These are phyloP conservation scores for Congeria kusceri DNA, from an alignment of 2,888 invertebrate species.

Conservation along the genomic window DNA sequence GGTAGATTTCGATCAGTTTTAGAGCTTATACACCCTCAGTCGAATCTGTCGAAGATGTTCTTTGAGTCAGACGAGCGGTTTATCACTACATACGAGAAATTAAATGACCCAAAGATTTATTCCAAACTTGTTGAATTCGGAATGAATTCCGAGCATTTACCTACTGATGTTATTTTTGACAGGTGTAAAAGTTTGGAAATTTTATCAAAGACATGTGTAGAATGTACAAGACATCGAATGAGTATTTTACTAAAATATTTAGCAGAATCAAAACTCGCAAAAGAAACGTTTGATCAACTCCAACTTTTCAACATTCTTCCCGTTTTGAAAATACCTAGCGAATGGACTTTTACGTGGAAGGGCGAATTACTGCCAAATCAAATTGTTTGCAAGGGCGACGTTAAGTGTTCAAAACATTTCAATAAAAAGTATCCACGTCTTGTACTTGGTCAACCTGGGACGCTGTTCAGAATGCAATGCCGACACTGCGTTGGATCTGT, in stretches of 20 bases:
- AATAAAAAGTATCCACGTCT: neutral
- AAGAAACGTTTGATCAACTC: neutral
- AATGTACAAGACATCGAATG: neutral
- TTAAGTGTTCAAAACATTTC: neutral
- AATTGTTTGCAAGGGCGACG: neutral
- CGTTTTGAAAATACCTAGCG: neutral
- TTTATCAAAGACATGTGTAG: neutral
- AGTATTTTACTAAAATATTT: neutral
- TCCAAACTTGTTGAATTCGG: neutral
- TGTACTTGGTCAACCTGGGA: slow-evolving; percentile 23
- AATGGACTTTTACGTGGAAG: neutral
- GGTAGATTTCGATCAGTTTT: neutral
- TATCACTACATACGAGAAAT: neutral
- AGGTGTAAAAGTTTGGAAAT: neutral
- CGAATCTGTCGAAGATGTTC: neutral
- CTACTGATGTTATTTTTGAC: neutral
- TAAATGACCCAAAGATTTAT: neutral
- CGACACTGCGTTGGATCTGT: slow-evolving; percentile 26
- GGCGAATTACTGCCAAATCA: neutral
- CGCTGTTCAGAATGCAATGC: slow-evolving; percentile 13
- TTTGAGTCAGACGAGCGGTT: neutral
- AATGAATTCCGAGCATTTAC: neutral
- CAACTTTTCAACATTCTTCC: neutral
- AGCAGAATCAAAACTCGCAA: neutral
- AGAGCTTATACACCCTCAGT: neutral